Conservation (phyloP, 2,888 invertebrate genomes). For the Hipparchia sbordonii region DNA sequence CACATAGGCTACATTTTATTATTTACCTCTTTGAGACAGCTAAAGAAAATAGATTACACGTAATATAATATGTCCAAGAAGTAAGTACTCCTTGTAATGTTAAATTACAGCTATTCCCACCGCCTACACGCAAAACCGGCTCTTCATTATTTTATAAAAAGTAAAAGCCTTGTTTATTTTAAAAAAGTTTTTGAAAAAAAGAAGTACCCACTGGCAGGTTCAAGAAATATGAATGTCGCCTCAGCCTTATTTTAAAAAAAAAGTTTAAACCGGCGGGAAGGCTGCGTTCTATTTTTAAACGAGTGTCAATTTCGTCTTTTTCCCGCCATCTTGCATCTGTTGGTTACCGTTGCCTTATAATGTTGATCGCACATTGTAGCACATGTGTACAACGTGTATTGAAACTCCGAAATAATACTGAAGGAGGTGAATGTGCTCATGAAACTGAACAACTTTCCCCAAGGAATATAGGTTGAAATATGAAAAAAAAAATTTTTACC, state of each 20-base stretch:
- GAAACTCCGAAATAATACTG: too few species aligned
- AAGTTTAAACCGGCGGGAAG: slow-evolving; percentile 17
- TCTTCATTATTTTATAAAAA: slow-evolving; percentile 24
- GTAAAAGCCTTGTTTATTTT: slow-evolving; percentile 7
- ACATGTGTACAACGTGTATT: too few species aligned
- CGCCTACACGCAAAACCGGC: slow-evolving; percentile 15
- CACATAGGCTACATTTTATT: too few species aligned
- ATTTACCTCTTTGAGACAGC: too few species aligned
- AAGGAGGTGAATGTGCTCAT: too few species aligned
- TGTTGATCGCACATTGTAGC: too few species aligned
- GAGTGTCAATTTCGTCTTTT: slow-evolving; percentile 20
- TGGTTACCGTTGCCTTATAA: slow-evolving; percentile 19
- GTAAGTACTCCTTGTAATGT: neutral
- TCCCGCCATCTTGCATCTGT: slow-evolving; percentile 21
- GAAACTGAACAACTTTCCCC: too few species aligned
- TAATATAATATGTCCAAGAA: neutral
- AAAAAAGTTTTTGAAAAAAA: slow-evolving; percentile 7
- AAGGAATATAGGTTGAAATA: too few species aligned
- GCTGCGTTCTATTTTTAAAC: slow-evolving; percentile 22
- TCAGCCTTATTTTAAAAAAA: slow-evolving; percentile 11
- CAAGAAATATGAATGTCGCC: slow-evolving; percentile 24
- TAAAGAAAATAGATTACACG: neutral
- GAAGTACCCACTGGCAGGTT: slow-evolving; percentile 14
- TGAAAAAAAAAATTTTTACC: too few species aligned
- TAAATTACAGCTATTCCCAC: slow-evolving; percentile 15